Evolutionary conservation across 2,113 vertebrate species (phyloP).

Genomic region (Setophaga coronata): DNA sequence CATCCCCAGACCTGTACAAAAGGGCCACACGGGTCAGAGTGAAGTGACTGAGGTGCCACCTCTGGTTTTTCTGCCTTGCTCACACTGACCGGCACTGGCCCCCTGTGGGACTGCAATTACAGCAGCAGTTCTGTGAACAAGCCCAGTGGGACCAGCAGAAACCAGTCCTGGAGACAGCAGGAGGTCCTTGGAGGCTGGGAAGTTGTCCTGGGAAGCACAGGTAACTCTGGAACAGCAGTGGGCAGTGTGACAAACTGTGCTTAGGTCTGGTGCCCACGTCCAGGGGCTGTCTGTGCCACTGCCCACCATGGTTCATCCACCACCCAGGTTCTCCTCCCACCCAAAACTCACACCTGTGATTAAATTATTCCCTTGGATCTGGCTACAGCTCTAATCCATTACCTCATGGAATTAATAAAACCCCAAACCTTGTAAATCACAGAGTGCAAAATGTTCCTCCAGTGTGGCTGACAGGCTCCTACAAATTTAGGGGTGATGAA

Average conservation of each 20-base stretch:
- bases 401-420: background rate
- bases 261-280: background rate
- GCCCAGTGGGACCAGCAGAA: background rate
- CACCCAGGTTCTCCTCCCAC: background rate
- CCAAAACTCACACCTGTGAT: background rate
- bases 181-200: background rate
- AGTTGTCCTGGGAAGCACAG: background rate
- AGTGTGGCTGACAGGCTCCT: background rate
- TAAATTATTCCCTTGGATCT: background rate
- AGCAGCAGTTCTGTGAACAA: background rate
- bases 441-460: background rate
- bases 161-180: background rate
- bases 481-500: background rate
- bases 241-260: background rate
- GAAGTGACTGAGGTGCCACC: background rate
- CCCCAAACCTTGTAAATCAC: accelerated
- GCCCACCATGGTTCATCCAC: background rate
- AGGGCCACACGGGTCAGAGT: slow-evolving; percentile 3
- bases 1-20: slow-evolving; percentile 36
- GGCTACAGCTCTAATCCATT: background rate
- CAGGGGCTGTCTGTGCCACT: background rate
- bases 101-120: background rate
- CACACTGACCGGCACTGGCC: background rate
- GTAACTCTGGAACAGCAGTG: background rate
- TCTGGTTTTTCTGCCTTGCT: background rate